phyloP scores from a whole-genome alignment of 2,888 invertebrate species.

The Eledone cirrhosa region DNA sequence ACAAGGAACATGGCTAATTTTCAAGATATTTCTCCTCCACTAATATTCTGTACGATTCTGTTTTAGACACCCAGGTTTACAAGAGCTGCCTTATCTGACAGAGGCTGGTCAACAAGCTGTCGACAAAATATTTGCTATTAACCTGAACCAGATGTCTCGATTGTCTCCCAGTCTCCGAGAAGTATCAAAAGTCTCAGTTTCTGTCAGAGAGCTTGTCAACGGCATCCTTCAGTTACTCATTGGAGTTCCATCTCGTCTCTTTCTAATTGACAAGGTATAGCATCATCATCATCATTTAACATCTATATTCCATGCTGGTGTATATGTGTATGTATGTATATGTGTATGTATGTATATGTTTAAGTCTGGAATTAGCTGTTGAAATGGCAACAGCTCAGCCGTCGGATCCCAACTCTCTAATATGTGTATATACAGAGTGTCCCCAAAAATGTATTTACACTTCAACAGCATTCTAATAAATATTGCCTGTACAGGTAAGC shows the following conservation, averaged over 20 bases:
- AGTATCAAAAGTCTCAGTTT: constrained; percentile 37
- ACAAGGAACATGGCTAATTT: too few relatives aligned
- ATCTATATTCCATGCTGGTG: background rate
- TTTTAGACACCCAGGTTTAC: constrained; percentile 49
- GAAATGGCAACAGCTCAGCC: too few relatives aligned
- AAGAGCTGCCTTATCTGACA: constrained; percentile 55
- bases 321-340: background rate
- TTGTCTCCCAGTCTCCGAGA: constrained; percentile 40
- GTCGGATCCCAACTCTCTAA: too few relatives aligned
- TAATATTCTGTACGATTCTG: too few relatives aligned
- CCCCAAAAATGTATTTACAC: too few relatives aligned
- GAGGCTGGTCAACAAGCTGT: constrained; percentile 58
- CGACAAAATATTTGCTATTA: constrained; percentile 48
- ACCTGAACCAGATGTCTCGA: constrained; percentile 41
- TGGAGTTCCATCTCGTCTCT: constrained; percentile 57
- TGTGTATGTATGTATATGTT: too few relatives aligned
- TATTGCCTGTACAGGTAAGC: too few relatives aligned
- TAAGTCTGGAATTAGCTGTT: too few relatives aligned
- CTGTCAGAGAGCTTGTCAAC: constrained; percentile 43
- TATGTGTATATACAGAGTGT: too few relatives aligned
- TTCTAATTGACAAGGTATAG: constrained; percentile 49
- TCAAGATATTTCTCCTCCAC: too few relatives aligned
- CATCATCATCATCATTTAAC: too few relatives aligned
- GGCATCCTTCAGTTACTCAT: constrained; percentile 57
- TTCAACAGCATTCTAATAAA: too few relatives aligned